Conservation (phyloP, 2,888 invertebrate genomes). For the Drosophila siamana region DNA sequence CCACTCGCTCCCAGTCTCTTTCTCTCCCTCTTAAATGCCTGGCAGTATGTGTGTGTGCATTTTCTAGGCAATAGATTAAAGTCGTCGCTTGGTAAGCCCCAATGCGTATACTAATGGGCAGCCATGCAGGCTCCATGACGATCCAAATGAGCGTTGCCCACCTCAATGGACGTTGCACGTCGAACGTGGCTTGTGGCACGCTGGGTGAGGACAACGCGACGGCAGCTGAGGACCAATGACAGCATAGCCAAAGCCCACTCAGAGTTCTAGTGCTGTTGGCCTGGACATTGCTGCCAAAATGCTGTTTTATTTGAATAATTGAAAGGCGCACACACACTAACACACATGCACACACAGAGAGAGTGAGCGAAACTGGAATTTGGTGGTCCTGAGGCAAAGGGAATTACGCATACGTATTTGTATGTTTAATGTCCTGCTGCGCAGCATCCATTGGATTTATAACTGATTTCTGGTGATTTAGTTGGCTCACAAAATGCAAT, state of each 20-base stretch:
- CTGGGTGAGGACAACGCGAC: constrained; percentile 30
- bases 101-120: constrained; percentile 57
- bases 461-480: constrained; percentile 81
- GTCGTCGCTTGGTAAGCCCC: constrained; percentile 52
- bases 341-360: no score
- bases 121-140: constrained; percentile 39
- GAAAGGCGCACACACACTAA: constrained; percentile 55
- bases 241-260: constrained; percentile 6
- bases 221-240: constrained; percentile 42
- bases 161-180: constrained; percentile 10
- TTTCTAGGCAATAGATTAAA: constrained; percentile 61
- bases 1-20: background rate
- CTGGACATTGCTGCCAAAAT: constrained; percentile 56
- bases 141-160: constrained; percentile 52
- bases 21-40: background rate
- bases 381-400: constrained; percentile 55
- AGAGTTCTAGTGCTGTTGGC: constrained; percentile 21
- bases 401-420: constrained; percentile 82
- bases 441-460: constrained; percentile 69
- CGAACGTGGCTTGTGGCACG: background rate
- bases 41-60: constrained; percentile 9
- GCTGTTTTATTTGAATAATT: constrained; percentile 77
- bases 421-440: constrained; percentile 72
- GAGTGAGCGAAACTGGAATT: background rate
- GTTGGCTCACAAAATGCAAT: constrained; percentile 69